These are phyloP conservation scores for Athene noctua DNA, from an alignment of 2,113 vertebrate genomes.

Conservation along the genomic window DNA sequence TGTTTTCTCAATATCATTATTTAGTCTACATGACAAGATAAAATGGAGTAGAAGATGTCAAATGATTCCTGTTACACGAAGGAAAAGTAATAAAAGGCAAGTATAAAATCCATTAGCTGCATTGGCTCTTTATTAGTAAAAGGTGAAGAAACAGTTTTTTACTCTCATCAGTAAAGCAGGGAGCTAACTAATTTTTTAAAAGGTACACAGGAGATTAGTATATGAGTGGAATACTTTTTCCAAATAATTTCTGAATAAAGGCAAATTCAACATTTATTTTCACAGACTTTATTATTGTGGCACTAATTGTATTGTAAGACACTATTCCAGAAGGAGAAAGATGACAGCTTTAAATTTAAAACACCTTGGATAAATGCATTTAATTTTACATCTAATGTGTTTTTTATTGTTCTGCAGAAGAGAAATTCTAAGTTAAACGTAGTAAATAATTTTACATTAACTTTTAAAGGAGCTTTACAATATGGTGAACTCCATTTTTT, in stretches of 20 bases:
- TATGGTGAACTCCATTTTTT: not conserved
- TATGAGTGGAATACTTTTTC: not conserved
- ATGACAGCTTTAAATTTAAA: not conserved
- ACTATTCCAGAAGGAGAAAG: not conserved
- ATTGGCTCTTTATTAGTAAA: not conserved
- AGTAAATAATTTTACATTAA: not conserved
- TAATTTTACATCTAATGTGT: not conserved
- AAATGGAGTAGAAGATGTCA: not conserved
- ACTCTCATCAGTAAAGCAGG: not conserved
- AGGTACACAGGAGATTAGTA: not conserved
- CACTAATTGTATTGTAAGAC: not conserved
- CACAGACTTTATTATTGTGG: not conserved
- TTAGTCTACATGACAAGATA: not conserved
- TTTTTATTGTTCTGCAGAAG: not conserved
- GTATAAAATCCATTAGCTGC: not conserved
- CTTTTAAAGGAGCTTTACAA: not conserved
- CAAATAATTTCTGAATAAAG: not conserved
- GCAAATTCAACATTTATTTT: not conserved
- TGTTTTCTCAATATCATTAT: not conserved
- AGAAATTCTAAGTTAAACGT: not conserved
- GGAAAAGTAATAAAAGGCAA: not conserved
- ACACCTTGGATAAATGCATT: not conserved
- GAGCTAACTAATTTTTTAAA: not conserved
- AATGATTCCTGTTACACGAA: not conserved
- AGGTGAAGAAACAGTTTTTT: not conserved